phyloP scores from a whole-genome alignment of 2,113 vertebrate genomes.

The Podarcis muralis region DNA sequence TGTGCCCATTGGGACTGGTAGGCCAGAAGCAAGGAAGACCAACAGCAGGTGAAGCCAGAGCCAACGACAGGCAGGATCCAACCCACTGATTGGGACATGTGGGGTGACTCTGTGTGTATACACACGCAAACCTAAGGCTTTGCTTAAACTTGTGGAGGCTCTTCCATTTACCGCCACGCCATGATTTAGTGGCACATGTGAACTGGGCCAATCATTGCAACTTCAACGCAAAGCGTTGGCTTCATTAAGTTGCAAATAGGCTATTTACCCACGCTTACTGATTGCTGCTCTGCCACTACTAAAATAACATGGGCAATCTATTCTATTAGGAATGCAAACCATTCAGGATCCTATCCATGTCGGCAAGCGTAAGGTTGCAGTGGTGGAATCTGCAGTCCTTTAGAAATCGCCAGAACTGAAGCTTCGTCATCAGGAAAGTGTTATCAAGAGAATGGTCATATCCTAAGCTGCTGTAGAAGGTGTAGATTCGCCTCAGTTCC shows the following conservation, averaged over 20 bases:
- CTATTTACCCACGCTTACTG: background rate
- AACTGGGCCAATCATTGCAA: background rate
- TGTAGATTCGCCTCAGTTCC: constrained; percentile 81
- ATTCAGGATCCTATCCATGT: constrained; percentile 78
- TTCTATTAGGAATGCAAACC: constrained; percentile 67
- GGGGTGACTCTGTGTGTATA: no score
- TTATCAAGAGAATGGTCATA: constrained; percentile 72
- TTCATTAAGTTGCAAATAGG: background rate
- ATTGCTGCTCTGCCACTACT: background rate
- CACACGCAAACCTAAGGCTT: background rate
- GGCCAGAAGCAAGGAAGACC: no score
- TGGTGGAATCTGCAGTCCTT: constrained; percentile 88
- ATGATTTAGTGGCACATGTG: no score
- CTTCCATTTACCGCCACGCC: no score
- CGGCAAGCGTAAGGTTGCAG: constrained; percentile 74
- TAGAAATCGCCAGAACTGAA: constrained; percentile 91
- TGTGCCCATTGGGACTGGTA: no score
- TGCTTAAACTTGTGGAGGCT: no score
- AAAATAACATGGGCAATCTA: no score
- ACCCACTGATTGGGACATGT: no score
- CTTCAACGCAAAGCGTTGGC: background rate
- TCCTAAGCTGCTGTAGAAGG: constrained; percentile 88
- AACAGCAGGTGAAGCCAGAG: no score
- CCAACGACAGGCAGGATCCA: no score
- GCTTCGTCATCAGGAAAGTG: constrained; percentile 78